phyloP scores from a whole-genome alignment of 2,888 invertebrate genomes.

The Aricia artaxerxes region DNA sequence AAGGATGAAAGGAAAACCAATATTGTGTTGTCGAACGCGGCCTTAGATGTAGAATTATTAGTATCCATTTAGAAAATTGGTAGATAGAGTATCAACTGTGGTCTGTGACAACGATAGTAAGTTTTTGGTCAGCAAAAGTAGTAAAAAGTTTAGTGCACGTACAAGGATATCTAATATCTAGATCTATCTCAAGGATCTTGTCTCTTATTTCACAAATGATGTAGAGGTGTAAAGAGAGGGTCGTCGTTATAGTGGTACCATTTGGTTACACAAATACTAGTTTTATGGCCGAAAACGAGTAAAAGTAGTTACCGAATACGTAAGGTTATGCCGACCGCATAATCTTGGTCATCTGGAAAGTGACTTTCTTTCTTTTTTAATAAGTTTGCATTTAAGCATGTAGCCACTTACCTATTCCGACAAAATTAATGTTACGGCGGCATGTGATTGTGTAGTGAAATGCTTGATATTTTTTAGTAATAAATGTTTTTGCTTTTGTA shows the following conservation, averaged over 20 bases:
- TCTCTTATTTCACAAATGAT: not conserved
- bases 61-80: not conserved
- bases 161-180: not conserved
- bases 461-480: not conserved
- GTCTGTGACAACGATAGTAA: not conserved
- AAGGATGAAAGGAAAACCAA: too few relatives aligned
- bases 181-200: too few relatives aligned
- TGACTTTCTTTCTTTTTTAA: not conserved
- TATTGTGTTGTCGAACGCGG: not conserved
- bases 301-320: conserved; percentile 2
- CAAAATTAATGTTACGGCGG: not conserved
- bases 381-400: not conserved
- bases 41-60: not conserved
- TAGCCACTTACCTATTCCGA: not conserved
- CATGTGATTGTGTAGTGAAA: not conserved
- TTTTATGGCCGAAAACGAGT: not conserved
- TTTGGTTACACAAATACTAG: not conserved
- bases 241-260: not conserved
- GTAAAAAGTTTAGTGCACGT: not conserved
- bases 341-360: not conserved
- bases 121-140: not conserved
- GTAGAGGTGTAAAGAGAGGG: too few relatives aligned
- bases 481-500: not conserved
- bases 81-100: not conserved
- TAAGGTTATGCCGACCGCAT: not conserved